Evolutionary conservation across 2,888 invertebrate species (phyloP).

Genomic region (Dasypogon diadema): DNA sequence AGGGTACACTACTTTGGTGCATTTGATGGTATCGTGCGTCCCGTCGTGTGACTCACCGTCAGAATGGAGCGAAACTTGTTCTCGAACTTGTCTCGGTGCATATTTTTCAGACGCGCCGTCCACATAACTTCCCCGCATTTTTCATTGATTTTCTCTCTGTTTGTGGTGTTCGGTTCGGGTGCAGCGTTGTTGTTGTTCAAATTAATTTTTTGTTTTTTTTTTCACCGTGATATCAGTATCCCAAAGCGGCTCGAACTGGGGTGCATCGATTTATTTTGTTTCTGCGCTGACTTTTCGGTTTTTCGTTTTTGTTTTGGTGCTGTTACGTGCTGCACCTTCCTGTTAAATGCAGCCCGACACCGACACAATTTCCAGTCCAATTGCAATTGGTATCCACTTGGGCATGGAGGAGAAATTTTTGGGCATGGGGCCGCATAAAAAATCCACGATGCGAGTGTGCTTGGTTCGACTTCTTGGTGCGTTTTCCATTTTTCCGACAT

Average conservation of each 20-base stretch:
- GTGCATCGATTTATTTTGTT: conserved; percentile 47
- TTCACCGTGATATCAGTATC: conserved; percentile 26
- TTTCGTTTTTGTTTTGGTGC: neutral
- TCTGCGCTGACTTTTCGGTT: neutral
- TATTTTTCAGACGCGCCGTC: conserved; percentile 34
- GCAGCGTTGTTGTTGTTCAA: conserved; percentile 35
- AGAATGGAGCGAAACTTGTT: conserved; percentile 38
- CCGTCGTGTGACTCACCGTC: conserved; percentile 39
- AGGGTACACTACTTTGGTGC: neutral
- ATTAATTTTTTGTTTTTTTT: conserved; percentile 32
- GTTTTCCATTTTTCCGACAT: neutral
- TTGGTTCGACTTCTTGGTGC: neutral
- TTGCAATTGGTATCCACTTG: conserved; percentile 48
- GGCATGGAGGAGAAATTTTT: conserved; percentile 31
- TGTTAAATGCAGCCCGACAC: conserved; percentile 2
- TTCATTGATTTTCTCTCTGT: conserved; percentile 37
- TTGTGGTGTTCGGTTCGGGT: conserved; percentile 40
- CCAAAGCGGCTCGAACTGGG: conserved; percentile 42
- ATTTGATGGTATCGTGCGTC: conserved; percentile 22
- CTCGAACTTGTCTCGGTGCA: conserved; percentile 42
- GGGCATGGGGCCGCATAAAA: conserved; percentile 25
- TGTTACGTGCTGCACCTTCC: conserved; percentile 10
- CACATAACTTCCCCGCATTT: conserved; percentile 17
- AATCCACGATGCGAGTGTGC: neutral
- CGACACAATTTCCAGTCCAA: conserved; percentile 28